Percentiles rank a stretch among this genome's conserved stretches.
Conservation (phyloP, 2,113 vertebrate genomes). For the Cebidichthys violaceus region DNA sequence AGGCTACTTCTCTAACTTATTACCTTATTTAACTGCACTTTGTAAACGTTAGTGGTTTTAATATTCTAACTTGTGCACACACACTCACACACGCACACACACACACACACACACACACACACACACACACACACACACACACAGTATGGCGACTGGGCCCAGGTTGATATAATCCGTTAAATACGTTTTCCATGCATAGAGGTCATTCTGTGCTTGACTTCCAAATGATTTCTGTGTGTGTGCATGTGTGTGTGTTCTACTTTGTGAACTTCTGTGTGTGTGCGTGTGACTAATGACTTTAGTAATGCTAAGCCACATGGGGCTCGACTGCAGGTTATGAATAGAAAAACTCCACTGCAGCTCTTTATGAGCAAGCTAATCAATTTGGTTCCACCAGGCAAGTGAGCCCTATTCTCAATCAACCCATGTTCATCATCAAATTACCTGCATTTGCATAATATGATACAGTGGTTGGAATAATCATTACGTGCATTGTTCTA, state of each 20-base stretch:
- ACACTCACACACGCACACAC: constrained; percentile 7
- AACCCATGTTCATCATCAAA: constrained; percentile 53
- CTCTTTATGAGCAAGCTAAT: constrained; percentile 66
- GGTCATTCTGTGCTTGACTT: constrained; percentile 49
- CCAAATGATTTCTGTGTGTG: constrained; percentile 21
- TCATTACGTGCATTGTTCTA: constrained; percentile 33
- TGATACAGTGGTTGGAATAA: constrained; percentile 53
- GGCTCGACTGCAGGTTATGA: constrained; percentile 57
- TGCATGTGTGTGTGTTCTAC: constrained; percentile 42
- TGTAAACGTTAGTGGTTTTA: constrained; percentile 1
- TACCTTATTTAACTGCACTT: background rate
- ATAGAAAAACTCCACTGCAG: constrained; percentile 60
- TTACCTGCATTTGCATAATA: constrained; percentile 62
- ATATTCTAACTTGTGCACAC: background rate
- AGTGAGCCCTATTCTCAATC: constrained; percentile 58
- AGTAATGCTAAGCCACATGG: constrained; percentile 65
- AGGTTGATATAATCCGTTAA: constrained; percentile 50
- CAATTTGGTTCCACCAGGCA: constrained; percentile 63
- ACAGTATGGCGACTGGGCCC: constrained; percentile 22
- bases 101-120: constrained; percentile 23
- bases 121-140: constrained; percentile 5
- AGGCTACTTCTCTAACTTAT: background rate
- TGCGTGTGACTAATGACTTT: constrained; percentile 67
- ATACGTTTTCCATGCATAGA: constrained; percentile 37
- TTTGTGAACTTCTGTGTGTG: constrained; percentile 27